Percentiles rank a stretch among this genome's conserved stretches.
Evolutionary conservation across 2,797 vertebrate genomes (phyloP).

Genomic region (Tokudaia tokunoshimensis): DNA sequence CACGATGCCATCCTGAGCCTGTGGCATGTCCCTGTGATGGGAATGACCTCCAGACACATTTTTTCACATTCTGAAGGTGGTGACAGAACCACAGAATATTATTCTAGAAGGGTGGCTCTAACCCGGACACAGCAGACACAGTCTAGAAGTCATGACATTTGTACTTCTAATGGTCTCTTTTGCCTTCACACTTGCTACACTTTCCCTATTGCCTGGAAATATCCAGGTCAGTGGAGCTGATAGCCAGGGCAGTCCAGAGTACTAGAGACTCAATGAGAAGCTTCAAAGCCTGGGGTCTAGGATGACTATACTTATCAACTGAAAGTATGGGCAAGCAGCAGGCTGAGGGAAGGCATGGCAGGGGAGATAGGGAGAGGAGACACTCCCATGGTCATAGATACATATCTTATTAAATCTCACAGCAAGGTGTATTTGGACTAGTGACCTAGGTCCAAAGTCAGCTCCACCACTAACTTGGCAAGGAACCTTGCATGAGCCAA

Average conservation of each 20-base stretch:
- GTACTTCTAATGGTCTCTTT: neutral
- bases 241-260: neutral
- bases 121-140: too few species aligned
- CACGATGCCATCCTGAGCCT: accelerated
- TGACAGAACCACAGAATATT: neutral
- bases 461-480: neutral
- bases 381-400: neutral
- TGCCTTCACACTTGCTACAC: neutral
- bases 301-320: neutral
- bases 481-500: accelerated
- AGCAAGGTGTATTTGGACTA: neutral
- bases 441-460: neutral
- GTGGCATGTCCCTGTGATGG: accelerated
- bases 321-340: neutral
- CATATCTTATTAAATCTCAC: neutral
- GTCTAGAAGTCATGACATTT: neutral
- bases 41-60: neutral
- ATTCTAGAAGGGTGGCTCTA: neutral
- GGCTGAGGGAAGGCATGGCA: too few species aligned
- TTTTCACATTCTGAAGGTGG: accelerated
- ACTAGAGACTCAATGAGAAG: accelerated
- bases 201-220: neutral
- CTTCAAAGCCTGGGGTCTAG: neutral
- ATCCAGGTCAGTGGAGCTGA: accelerated
- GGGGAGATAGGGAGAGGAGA: neutral